These are phyloP conservation scores for Steinernema hermaphroditum DNA, from an alignment of 2,888 invertebrate genomes.

Conservation along the genomic window DNA sequence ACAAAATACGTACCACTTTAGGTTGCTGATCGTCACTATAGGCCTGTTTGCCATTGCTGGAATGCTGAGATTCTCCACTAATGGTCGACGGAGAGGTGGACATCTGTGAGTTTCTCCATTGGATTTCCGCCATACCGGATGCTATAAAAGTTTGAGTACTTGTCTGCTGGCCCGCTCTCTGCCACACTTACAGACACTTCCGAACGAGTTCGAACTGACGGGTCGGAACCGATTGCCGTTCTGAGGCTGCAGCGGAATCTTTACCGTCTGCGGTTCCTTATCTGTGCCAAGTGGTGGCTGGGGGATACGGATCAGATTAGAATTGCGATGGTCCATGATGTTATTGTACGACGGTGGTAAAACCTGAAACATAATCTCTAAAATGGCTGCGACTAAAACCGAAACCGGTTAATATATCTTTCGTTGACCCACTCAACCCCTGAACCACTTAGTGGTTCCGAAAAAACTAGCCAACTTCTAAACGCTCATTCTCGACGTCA, in stretches of 20 bases:
- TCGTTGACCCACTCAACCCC: slow-evolving; percentile 10
- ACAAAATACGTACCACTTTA: slow-evolving; percentile 62
- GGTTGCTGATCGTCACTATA: slow-evolving; percentile 59
- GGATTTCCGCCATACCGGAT: slow-evolving; percentile 55
- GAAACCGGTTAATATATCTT: too few species aligned
- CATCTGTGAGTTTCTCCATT: slow-evolving; percentile 57
- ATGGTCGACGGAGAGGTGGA: slow-evolving; percentile 40
- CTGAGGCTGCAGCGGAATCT: slow-evolving; percentile 2
- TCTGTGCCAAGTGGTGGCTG: slow-evolving; percentile 24
- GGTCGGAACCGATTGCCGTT: slow-evolving; percentile 34
- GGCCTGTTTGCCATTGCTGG: slow-evolving; percentile 41
- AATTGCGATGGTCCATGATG: slow-evolving; percentile 23
- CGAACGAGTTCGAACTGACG: slow-evolving; percentile 35
- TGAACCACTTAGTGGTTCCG: too few species aligned
- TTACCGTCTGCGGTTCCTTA: neutral
- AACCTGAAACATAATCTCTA: neutral
- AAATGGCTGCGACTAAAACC: too few species aligned
- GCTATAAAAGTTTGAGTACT: neutral
- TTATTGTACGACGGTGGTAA: slow-evolving; percentile 30
- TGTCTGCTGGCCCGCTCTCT: neutral
- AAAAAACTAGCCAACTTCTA: neutral
- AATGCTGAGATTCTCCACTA: slow-evolving; percentile 39
- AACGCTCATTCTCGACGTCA: neutral
- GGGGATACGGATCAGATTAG: slow-evolving; percentile 6
- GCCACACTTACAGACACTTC: slow-evolving; percentile 18